phyloP scores from a whole-genome alignment of 92 coral and sea anemone genomes.

The Actinostola sp. region DNA sequence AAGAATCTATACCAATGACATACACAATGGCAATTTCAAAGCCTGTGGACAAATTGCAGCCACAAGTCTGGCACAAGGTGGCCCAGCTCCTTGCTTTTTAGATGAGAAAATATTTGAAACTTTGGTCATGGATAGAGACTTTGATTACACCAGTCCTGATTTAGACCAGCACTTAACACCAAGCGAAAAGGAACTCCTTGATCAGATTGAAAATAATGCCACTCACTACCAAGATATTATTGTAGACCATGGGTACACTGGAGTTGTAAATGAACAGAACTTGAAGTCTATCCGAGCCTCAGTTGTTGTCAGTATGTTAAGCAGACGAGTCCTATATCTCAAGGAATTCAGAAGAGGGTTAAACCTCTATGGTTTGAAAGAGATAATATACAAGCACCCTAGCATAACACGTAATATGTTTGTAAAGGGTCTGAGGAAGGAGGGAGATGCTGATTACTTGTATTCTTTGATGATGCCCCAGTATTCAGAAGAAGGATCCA shows the following conservation, averaged over 20 bases:
- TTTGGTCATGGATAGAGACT: constrained; percentile 41
- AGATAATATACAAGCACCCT: too few relatives aligned
- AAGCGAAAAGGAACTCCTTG: constrained; percentile 39
- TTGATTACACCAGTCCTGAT: constrained; percentile 48
- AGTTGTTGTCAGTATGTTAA: constrained; percentile 62
- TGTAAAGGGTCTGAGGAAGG: too few relatives aligned
- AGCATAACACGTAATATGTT: too few relatives aligned
- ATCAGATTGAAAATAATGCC: constrained; percentile 52
- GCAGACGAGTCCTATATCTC: constrained; percentile 45
- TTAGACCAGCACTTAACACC: constrained; percentile 60
- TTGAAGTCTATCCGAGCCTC: constrained; percentile 50
- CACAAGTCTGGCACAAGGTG: constrained; percentile 62
- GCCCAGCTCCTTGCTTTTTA: constrained; percentile 60
- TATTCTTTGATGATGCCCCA: too few relatives aligned
- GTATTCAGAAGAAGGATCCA: too few relatives aligned
- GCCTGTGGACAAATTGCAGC: constrained; percentile 67
- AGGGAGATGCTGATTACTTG: too few relatives aligned
- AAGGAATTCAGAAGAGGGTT: constrained; percentile 1
- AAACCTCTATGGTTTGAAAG: background rate
- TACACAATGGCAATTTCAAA: constrained; percentile 63
- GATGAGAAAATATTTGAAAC: constrained; percentile 47
- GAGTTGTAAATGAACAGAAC: constrained; percentile 42
- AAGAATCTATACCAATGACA: constrained; percentile 38
- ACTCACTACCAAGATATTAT: constrained; percentile 45
- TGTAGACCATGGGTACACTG: constrained; percentile 61